phyloP scores from a whole-genome alignment of 2,888 invertebrate species.

The Pachydiplax longipennis region DNA sequence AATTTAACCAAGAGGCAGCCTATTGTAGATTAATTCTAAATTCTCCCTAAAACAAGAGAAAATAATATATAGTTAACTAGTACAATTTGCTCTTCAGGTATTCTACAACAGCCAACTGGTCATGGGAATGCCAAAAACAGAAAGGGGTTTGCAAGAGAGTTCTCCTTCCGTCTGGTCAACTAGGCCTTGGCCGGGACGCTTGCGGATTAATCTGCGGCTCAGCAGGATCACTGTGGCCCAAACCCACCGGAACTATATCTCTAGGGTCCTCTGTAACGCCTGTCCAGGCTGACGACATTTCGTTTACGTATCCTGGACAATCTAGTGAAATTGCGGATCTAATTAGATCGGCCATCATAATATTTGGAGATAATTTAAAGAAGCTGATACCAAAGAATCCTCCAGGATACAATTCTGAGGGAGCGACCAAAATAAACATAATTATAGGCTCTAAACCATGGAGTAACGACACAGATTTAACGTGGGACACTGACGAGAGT shows the following conservation, averaged over 20 bases:
- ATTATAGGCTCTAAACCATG: background rate
- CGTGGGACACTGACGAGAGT: slow-evolving; percentile 74
- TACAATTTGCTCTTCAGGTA: background rate
- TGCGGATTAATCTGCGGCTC: slow-evolving; percentile 74
- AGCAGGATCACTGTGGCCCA: slow-evolving; percentile 75
- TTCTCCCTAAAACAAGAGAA: too few species aligned
- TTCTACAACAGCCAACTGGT: slow-evolving; percentile 66
- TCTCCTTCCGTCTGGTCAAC: slow-evolving; percentile 61
- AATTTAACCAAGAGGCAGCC: too few species aligned
- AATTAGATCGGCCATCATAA: slow-evolving; percentile 63
- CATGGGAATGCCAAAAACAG: slow-evolving; percentile 74
- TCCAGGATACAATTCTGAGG: slow-evolving; percentile 55
- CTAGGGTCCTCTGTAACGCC: slow-evolving; percentile 59
- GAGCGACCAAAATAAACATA: slow-evolving; percentile 53
- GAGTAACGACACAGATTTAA: slow-evolving; percentile 62
- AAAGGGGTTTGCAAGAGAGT: slow-evolving; percentile 71
- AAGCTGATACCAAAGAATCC: slow-evolving; percentile 59
- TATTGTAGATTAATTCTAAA: too few species aligned
- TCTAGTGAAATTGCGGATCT: slow-evolving; percentile 59
- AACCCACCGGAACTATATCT: slow-evolving; percentile 63
- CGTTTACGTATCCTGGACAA: slow-evolving; percentile 65
- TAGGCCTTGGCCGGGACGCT: slow-evolving; percentile 65
- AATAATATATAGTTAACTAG: too few species aligned
- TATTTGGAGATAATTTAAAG: slow-evolving; percentile 60
- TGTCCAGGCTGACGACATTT: slow-evolving; percentile 59